Base-by-base conservation (phyloP, 2,797 vertebrate species). In the Lithobates sylvaticus region DNA sequence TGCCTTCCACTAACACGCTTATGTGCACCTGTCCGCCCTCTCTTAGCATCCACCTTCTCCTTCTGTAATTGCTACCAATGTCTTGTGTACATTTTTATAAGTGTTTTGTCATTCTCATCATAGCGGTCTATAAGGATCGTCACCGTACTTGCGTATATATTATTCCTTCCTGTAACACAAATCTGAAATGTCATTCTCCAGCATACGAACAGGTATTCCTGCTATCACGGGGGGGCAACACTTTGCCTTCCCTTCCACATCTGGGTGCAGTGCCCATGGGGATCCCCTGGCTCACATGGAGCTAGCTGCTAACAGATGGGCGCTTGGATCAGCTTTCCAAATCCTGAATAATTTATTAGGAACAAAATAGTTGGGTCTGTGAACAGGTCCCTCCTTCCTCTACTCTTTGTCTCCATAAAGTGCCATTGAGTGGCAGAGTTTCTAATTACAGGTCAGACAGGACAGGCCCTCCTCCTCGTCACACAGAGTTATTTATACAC, bases 381-480 rank as follows among this genome's bases (percentile, higher is more conserved):
- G 91, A 90, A 91, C 87, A 44, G 42, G 84, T 91, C 86, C 88
- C 88, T 92, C 90, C 92, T 91, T 91, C 83, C 88, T 89, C 54
- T 89, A 47, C 86, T 82, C 90, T 91, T 92, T 91, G 88, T 91
- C 85, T 89, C 84, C 88, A 84, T 91, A 90, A 91, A 90, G 89
- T 91, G 90, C 89, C 88, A 92, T 93, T 92, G 91, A 91, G 92
- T 93, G 85, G 89, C 87, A 88, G 92, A 93, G 94, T 95, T 94
- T 94, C 94, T 94, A 95, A 94, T 95, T 95, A 94, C 94, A 94
- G 93, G 92, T 94, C 93, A 93, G 92, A 86, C 36, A 91, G 65
- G 90, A 89, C 91, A 89, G 89, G 88, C 89, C 90, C 86, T 87
- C 87, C 91, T 91, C 91, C 89, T 90, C 91, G 88, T 90, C 87